phyloP scores from a whole-genome alignment of 92 coral and sea anemone genomes.

The Phenganax marumi region DNA sequence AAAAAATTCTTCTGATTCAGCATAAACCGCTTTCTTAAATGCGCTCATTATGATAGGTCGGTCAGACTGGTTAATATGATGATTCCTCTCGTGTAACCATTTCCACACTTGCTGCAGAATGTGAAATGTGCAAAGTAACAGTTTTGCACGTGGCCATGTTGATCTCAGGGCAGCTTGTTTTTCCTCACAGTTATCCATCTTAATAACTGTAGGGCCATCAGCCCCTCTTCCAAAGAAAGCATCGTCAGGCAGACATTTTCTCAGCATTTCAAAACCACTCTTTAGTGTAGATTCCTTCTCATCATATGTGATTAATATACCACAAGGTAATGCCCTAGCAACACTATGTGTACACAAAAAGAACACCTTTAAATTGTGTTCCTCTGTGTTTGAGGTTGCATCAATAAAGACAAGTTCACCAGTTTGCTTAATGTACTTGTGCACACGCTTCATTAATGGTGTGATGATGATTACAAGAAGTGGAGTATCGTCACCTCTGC shows the following conservation, averaged over 20 bases:
- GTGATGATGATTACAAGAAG: too few species aligned
- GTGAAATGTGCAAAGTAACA: slow-evolving; percentile 41
- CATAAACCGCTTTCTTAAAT: slow-evolving; percentile 55
- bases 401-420: slow-evolving; percentile 61
- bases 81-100: slow-evolving; percentile 27
- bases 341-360: too few species aligned
- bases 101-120: slow-evolving; percentile 28
- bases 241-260: slow-evolving; percentile 50
- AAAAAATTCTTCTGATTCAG: slow-evolving; percentile 53
- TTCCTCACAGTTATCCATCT: slow-evolving; percentile 39
- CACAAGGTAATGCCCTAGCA: slow-evolving; percentile 61
- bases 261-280: slow-evolving; percentile 49
- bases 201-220: slow-evolving; percentile 34
- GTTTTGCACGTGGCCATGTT: slow-evolving; percentile 36
- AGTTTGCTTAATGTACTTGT: slow-evolving; percentile 46
- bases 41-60: slow-evolving; percentile 58
- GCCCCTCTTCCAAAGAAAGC: slow-evolving; percentile 60
- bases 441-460: slow-evolving; percentile 61
- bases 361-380: too few species aligned
- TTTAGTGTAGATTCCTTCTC: slow-evolving; percentile 54
- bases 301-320: slow-evolving; percentile 54
- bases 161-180: slow-evolving; percentile 24
- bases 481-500: slow-evolving; percentile 57
- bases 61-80: slow-evolving; percentile 53
- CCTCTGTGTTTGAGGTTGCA: too few species aligned